Evolutionary conservation across 2,888 invertebrate species (phyloP).

Genomic region (Volucella inanis): DNA sequence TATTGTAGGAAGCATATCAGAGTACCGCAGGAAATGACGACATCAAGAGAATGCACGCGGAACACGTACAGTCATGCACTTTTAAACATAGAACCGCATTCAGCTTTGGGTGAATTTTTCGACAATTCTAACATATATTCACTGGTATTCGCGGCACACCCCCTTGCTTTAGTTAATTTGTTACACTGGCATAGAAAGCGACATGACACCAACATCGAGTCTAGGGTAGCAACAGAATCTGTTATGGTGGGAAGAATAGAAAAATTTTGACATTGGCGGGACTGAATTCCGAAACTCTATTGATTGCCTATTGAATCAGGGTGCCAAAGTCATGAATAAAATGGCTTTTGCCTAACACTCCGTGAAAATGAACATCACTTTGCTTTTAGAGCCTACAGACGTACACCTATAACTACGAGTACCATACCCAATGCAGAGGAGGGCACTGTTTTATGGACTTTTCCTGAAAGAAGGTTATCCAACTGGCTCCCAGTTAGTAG

Average conservation of each 20-base stretch:
- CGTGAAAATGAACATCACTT: constrained; percentile 51
- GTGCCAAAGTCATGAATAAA: constrained; percentile 33
- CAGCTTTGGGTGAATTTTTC: constrained; percentile 19
- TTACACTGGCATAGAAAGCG: constrained; percentile 19
- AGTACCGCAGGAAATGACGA: constrained; percentile 5
- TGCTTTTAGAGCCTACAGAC: constrained; percentile 30
- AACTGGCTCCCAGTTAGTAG: constrained; percentile 20
- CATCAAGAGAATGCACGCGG: constrained; percentile 40
- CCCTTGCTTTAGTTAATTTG: background rate
- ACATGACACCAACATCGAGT: background rate
- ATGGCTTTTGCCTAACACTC: constrained; percentile 35
- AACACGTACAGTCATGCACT: constrained; percentile 35
- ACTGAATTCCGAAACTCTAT: constrained; percentile 8
- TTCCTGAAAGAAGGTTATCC: constrained; percentile 36
- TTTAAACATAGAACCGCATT: constrained; percentile 24
- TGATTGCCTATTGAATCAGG: constrained; percentile 36
- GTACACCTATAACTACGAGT: constrained; percentile 25
- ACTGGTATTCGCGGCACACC: background rate
- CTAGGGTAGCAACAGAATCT: constrained; percentile 2
- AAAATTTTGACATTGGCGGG: constrained; percentile 32
- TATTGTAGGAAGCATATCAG: background rate
- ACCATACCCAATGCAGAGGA: constrained; percentile 1
- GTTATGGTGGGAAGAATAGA: constrained; percentile 5
- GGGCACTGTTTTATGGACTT: background rate
- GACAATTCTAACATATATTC: too few species aligned